Base-by-base conservation (phyloP, 2,888 invertebrate genomes). In the Melangyna quadrimaculata region DNA sequence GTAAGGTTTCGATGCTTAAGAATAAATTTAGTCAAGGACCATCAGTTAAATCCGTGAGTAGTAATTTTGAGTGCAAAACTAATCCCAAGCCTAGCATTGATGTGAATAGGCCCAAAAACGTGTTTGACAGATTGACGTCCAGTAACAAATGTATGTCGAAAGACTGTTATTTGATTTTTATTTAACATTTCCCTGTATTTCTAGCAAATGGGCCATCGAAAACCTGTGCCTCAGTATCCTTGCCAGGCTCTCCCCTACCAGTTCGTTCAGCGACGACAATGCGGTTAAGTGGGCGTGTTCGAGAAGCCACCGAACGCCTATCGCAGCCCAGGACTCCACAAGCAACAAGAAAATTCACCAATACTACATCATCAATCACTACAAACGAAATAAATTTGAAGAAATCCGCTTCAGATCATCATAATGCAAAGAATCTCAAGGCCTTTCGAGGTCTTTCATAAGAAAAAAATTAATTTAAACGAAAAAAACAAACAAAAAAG, bases 201-300 rank as follows among this genome's bases (percentile, higher is more conserved):
- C 14, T 75, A 88, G 88, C 88, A 78, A 87, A 81, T 77, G 87
- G 87, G 72, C 55, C 87, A 80, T 71, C 86, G 87, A 90, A 88
- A 87, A 86, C 87, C 63, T 79, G 71, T 78, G 57, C 78, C 74
- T 89, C 91, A 61, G 89, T 90, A 78, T 92, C 91, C 70, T 89
- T 92, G 89, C 92, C 92, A 87, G 91, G 91, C 74, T 93, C 93
- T 3, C 74, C 83, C 89, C 83, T 89, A 89, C 69, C 88, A 88
- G 73, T 90, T 89, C 27, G 79, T 74, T 87, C 88, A 74, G 63
- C 88, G 74, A 89, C 92, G 87, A 88, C 92, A 87, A 90, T 92
- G 88, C 91, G 93, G 90, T 91, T 93, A 91, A 93, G 92, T 83
- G 92, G 91, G 88, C 91, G 93, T 35, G 91, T 93, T 12, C 91